Evolutionary conservation across 1,140 invertebrate genomes (phyloP), one percentile per base, ranked within the genome.

Genomic region (Aphaenogaster rudis): DNA sequence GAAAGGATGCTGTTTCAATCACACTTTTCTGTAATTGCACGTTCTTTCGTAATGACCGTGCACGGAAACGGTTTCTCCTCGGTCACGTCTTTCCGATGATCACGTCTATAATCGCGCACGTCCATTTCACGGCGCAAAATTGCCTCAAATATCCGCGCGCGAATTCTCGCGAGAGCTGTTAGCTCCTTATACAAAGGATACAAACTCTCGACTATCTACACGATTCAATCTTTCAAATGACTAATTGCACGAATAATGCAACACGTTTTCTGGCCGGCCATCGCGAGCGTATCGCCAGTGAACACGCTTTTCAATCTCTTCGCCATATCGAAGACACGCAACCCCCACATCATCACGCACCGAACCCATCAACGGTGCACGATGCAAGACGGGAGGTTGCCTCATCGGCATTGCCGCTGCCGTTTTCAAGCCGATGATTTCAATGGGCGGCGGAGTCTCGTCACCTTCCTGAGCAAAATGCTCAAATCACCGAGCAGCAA

Each of bases 361-460:
- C 48, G 81, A 48, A 63, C 33, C 61, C 45, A 74, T 87, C 52
- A 39, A 48, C 80, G 48, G 74, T 7, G 48, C 11, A 15, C 66
- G 80, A 61, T 74, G 80, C 79, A 85, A 85, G 39, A 39, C 86
- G 71, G 86, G 71, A 85, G 80, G 50, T 87, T 87, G 80, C 86
- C 39, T 87, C 86, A 87, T 84, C 61, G 52, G 66, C 28, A 72
- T 72, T 54, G 64, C 86, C 39, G 48, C 33, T 78, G 21, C 45
- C 28, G 78, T 84, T 84, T 85, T 85, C 80, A 67, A 85, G 36
- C 77, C n/a, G 81, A 77, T 86, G 86, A 86, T 81, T 88, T 88
- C 86, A 82, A 86, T 78, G 64, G 33, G 39, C 80, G 66, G 33
- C 13, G 69, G 21, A 85, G 69, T 45, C 72, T 88, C 72, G 64